Evolutionary conservation across 2,113 vertebrate genomes (phyloP).

Genomic region (Cygnus buccinator): DNA sequence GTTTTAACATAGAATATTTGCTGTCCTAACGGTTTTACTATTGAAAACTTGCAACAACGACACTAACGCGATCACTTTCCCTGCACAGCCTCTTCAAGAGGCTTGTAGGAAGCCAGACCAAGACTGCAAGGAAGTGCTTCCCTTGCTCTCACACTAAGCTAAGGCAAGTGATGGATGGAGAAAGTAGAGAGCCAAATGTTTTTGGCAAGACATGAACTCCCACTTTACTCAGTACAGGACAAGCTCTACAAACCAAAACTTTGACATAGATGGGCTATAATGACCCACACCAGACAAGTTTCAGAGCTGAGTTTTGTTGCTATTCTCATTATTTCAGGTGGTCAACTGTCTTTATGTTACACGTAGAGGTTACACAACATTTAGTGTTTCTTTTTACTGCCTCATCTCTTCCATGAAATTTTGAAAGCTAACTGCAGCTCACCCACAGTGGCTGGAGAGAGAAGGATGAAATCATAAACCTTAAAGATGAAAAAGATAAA

Average conservation of each 20-base stretch:
- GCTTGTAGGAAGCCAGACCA: neutral
- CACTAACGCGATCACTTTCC: neutral
- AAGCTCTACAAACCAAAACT: neutral
- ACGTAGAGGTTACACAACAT: neutral
- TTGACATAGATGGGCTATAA: neutral
- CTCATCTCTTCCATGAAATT: neutral
- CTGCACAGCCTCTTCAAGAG: neutral
- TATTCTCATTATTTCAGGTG: neutral
- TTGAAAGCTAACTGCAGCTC: neutral
- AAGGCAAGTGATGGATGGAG: neutral
- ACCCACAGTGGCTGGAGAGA: neutral
- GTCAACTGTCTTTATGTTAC: neutral
- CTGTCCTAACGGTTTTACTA: neutral
- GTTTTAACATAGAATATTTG: neutral
- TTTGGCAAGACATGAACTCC: neutral
- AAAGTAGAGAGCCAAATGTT: neutral
- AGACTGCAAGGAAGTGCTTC: neutral
- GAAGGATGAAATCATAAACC: neutral
- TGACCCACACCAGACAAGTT: neutral
- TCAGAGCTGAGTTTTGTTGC: neutral
- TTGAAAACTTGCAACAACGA: neutral
- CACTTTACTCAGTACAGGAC: neutral
- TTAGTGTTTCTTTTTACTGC: neutral
- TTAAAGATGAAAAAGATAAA: neutral
- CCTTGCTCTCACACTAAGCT: neutral